Evolutionary conservation across 2,113 vertebrate genomes (phyloP).

Genomic region (Sinocyclocheilus grahami): DNA sequence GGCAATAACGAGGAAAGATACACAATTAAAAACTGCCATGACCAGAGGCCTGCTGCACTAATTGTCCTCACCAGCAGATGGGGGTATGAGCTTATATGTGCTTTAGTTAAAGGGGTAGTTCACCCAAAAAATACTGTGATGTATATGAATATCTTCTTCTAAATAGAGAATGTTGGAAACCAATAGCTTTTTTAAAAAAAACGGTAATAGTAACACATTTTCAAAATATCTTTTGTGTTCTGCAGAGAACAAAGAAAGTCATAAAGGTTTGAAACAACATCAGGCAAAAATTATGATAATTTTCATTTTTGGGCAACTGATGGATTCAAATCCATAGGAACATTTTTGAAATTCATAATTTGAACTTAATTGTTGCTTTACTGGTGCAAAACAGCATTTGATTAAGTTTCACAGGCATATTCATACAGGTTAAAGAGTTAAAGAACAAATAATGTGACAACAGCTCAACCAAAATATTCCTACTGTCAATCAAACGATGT

Average conservation of each 20-base stretch:
- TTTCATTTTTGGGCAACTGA: background rate
- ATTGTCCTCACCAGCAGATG: conserved; percentile 40
- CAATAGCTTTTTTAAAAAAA: too few species aligned
- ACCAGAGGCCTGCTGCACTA: background rate
- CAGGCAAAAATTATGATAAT: too few species aligned
- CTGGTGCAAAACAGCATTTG: background rate
- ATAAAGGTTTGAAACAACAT: background rate
- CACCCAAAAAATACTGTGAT: background rate
- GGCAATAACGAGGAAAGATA: background rate
- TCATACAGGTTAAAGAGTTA: background rate
- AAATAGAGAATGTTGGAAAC: too few species aligned
- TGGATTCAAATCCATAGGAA: background rate
- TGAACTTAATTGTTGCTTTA: background rate
- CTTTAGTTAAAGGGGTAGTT: background rate
- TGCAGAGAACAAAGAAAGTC: too few species aligned
- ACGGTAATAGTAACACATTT: too few species aligned
- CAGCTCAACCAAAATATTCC: background rate
- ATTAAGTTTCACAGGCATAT: background rate
- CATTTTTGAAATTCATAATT: background rate
- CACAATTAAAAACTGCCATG: background rate
- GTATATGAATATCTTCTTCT: background rate
- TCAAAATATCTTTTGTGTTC: too few species aligned
- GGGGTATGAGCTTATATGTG: background rate
- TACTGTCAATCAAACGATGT: background rate
- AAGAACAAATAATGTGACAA: background rate